Base-by-base conservation (phyloP, 2,113 vertebrate species). In the Podarcis cretensis region DNA sequence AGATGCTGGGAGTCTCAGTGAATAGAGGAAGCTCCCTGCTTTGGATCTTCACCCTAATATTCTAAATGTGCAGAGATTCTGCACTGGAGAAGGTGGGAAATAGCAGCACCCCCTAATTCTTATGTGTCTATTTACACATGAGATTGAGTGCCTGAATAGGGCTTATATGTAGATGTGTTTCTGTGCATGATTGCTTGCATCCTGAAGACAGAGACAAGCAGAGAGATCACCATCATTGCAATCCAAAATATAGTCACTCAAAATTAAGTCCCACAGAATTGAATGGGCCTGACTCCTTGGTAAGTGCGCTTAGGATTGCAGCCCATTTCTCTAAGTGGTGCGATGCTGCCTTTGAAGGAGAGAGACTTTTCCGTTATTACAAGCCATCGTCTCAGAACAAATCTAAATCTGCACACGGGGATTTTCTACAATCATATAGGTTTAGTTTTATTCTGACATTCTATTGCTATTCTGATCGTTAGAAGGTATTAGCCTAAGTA, bases 401-500 rank as follows among this genome's bases (percentile, higher is more conserved):
- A 69, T 66, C 82, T 59, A 63, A 81, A 66, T 10, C 23, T 80
- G 74, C 81, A 71, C 35, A 35, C 0, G 66, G 73, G 89, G 84
- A 93, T 92, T 89, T 93, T 85, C 89, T 88, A 57, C 23, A 75
- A 43, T 77, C 40, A 54, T 65, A 81, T 63, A 93, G 76, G 82
- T 68, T 90, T 93, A 84, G 92, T 93, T 91, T 83, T 81, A 81
- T 57, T 32, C 92, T 84, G 91, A 87, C 90, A 90, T 94, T 95
- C 92, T 93, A 83, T 91, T 87, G 92, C 91, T 93, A 87, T 92
- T 83, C 92, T 0, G 74, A 83, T 93, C 93, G 89, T 92, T 92
- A 94, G 94, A 94, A 92, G 94, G 95, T 93, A 94, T 93, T 93
- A 95, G 87, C 91, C 89, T 94, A 94, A 94, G 91, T 94, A 94